Conservation (phyloP, 2,888 invertebrate genomes). For the Teleiodes luculella region DNA sequence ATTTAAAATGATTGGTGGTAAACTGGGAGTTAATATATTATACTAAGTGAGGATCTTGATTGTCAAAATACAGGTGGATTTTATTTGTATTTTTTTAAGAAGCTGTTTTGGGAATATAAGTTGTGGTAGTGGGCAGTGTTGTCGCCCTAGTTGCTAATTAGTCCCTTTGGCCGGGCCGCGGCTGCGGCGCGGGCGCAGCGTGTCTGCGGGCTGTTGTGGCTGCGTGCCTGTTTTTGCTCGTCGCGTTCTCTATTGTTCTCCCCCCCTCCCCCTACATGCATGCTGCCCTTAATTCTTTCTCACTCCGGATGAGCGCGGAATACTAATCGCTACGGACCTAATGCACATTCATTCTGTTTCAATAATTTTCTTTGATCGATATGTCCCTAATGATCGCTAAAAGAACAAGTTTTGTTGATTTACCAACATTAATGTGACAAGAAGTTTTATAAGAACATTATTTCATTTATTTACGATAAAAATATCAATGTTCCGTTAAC, state of each 20-base stretch:
- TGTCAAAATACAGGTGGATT: too few relatives aligned
- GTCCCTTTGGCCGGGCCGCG: conserved; percentile 46
- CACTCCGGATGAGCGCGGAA: conserved; percentile 66
- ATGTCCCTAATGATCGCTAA: neutral
- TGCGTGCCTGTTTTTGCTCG: conserved; percentile 61
- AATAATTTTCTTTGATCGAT: conserved; percentile 7
- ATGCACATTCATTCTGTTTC: neutral
- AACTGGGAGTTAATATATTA: too few relatives aligned
- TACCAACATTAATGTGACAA: neutral
- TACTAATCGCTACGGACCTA: conserved; percentile 48
- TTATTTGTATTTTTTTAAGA: too few relatives aligned
- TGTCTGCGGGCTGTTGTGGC: conserved; percentile 52
- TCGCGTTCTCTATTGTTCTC: conserved; percentile 70
- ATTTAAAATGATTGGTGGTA: too few relatives aligned
- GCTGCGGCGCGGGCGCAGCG: conserved; percentile 41
- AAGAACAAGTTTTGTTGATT: neutral
- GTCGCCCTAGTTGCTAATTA: conserved; percentile 74
- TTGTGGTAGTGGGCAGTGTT: conserved; percentile 29
- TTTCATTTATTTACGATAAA: neutral
- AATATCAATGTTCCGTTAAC: neutral
- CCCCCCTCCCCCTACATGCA: conserved; percentile 62
- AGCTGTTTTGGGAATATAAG: too few relatives aligned
- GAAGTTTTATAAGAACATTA: neutral
- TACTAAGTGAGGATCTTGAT: too few relatives aligned
- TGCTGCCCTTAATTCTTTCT: conserved; percentile 73